Evolutionary conservation across 2,888 invertebrate genomes (phyloP), one percentile per base, ranked within the genome.

Genomic region (Steromphala cineraria): DNA sequence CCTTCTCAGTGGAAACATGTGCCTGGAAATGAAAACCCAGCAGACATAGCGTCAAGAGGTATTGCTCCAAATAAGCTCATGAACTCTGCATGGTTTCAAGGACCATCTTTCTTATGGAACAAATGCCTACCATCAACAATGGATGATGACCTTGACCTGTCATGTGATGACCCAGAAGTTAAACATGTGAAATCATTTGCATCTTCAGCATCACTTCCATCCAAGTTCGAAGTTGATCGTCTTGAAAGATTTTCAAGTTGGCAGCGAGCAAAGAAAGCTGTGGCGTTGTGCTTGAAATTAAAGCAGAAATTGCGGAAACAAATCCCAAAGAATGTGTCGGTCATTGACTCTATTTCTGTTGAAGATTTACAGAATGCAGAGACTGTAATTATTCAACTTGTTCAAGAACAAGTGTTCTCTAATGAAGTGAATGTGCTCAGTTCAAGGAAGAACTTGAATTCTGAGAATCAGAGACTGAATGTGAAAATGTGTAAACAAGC

Each of bases 1-100:
- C 67, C 78, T 36, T 78, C 67, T 24, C 78, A 78, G 40, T 78
- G 78, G 78, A 53, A 31, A 15, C 52, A 78, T 55, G 67, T 78
- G 10, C 19, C 7, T 55, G 46, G 17, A 36, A 4, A 56, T 10
- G 15, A 75, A 46, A 55, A 55, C 21, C 55, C 55, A 4, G 56
- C 56, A 56, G 56, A 56, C 56, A n/a, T 10, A n/a, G 0, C 56
- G 13, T 56, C 56, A 10, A 19, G 56, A 10, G 56, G 56, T n/a
- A 56, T 56, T 19, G 24, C 19, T 17, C n/a, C 24, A 19, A 56
- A 56, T 1, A 24, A 56, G 19, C 24, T 31, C 17, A 28, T 71
- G 71, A 71, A 71, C 8, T 71, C 71, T 31, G 31, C 21, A 36
- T 71, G 71, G 71, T 71, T 71, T 1, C 21, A 10, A 71, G 71